Base-by-base conservation (phyloP, 1,140 invertebrate species). In the Calliphora vicina region DNA sequence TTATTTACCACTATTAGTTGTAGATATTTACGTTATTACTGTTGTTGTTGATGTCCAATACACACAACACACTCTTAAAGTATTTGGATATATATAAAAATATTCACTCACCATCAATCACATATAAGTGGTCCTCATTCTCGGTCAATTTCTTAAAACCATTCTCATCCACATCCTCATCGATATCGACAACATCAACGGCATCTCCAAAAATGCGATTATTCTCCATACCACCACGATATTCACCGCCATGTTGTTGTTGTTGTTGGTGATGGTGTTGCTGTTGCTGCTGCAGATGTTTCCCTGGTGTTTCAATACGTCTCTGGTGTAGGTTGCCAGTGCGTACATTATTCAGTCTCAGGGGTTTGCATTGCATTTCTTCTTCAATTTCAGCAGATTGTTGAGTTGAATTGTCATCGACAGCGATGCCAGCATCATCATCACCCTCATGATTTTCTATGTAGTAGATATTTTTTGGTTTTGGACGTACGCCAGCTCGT, bases 381-480 rank as follows among this genome's bases (percentile, higher is more conserved):
- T 67, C 23, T 23, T 67, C 61, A 67, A 67, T 67, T 67, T 67
- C 61, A 12, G 10, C 25, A 67, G 61, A 23, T 67, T 23, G 61
- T 23, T 67, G 61, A 23, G 20, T 67, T 20, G 61, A 23, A 67
- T 78, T 78, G 42, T 78, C 35, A 80, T 71, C 71, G 72, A 29
- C 78, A 74, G 8, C 81, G 10, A 9, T 29, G n/a, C 26, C 29
- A 35, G 6, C 35, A 35, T 83, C 10, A 23, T 20, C n/a, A 81
- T 80, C 9, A 84, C 84, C 81, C 10, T 88, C 86, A 3, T 86
- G 86, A 20, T 84, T 85, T 76, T 85, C 85, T 25, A 90, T 89
- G 76, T 87, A 88, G 73, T 90, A 89, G 2, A 90, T 89, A 26
- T 90, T 87, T 82, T 90, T 90, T 1, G 88, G 88, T 25, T 89